Percentiles rank a stretch among this genome's conserved stretches.
Conservation (phyloP, 1,140 invertebrate genomes). For the Liolophura sinensis region DNA sequence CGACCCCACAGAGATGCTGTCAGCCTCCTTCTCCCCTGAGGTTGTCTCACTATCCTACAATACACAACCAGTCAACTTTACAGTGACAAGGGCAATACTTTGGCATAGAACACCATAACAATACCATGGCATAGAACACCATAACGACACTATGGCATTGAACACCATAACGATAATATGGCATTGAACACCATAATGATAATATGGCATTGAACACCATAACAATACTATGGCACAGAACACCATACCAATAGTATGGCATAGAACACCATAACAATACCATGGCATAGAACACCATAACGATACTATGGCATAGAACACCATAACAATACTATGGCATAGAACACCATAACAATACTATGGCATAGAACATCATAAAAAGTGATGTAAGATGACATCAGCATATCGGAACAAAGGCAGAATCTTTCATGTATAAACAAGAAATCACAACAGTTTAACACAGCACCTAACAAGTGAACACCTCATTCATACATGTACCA, state of each 20-base stretch:
- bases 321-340: background rate
- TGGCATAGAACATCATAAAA: background rate
- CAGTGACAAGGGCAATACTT: background rate
- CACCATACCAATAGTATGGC: background rate
- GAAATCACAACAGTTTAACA: too few species aligned
- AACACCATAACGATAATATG: background rate
- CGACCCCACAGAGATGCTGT: conserved; percentile 41
- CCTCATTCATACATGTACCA: too few species aligned
- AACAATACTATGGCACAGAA: background rate
- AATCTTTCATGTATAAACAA: too few species aligned
- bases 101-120: background rate
- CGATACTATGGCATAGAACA: background rate
- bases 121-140: background rate
- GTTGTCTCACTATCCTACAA: conserved; percentile 5
- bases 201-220: background rate
- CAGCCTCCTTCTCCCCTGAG: conserved; percentile 32
- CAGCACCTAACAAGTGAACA: too few species aligned
- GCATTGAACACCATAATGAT: background rate
- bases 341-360: background rate
- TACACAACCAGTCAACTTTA: too few species aligned
- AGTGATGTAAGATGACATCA: too few species aligned
- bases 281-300: background rate
- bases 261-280: background rate
- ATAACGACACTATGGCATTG: background rate
- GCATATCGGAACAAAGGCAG: too few species aligned